Base-by-base conservation (phyloP, 2,888 invertebrate genomes). In the Myathropa florea region DNA sequence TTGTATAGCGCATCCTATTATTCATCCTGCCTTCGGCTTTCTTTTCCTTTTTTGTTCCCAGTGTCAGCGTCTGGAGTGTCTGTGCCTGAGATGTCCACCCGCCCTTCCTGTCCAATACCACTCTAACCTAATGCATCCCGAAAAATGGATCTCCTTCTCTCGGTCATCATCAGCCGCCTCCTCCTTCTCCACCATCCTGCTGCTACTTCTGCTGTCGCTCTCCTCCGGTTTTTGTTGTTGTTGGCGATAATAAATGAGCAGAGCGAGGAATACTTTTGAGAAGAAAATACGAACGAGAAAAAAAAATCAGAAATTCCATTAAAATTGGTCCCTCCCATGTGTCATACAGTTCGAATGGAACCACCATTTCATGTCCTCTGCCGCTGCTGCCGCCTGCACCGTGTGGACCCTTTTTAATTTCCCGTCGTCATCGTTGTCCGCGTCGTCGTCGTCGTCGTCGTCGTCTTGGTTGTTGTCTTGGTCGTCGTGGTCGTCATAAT, bases 311-410 rank as follows among this genome's bases (percentile, higher is more conserved):
- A 88, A 88, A 88, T 85, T 85, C 88, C 88, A 88, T 88, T 88
- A 88, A 88, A 88, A 88, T 82, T 85, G 82, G 88, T 85, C 75
- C 88, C 88, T 78, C 88, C 88, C 88, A 88, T 88, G 88, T 88
- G 88, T 88, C 88, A 88, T 85, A 88, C 88, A 88, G 87, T 83
- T 83, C 87, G 83, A 87, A 78, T 79, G 80, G 81, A 84, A 81
- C 81, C 84, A 68, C 85, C 75, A 88, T 82, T 79, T 59, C 80
- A 70, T 33, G 63, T 76, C 81, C 59, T 82, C 70, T 67, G 55
- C 59, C 55, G 57, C 23, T 36, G 63, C 64, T 64, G 70, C 68
- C 61, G 75, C 26, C 64, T 55, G 63, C 18, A 53, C 53, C 67
- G 61, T 75, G 88, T 76, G 87, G 84, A 83, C 68, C 81, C 83